Percentiles rank a stretch among this genome's conserved stretches.
Evolutionary conservation across 2,113 vertebrate genomes (phyloP).

Genomic region (Etia nguti): DNA sequence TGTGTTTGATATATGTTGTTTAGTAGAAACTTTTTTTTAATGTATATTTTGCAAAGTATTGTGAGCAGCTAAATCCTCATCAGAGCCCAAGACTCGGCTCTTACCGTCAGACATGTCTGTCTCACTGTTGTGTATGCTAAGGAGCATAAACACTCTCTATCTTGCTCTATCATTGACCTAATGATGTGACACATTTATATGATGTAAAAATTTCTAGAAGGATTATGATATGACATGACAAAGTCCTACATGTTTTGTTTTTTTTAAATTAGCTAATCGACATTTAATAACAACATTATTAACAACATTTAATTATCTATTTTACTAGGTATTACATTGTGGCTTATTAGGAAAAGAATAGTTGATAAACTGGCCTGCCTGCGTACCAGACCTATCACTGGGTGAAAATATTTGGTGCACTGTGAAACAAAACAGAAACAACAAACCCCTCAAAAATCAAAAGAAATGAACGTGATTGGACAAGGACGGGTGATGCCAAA

Average conservation of each 20-base stretch:
- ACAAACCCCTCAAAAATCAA: not conserved
- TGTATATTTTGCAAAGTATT: not conserved
- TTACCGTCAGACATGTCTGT: not conserved
- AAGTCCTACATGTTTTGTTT: accelerated
- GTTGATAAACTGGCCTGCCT: not conserved
- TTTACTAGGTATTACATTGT: not conserved
- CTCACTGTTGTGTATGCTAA: not conserved
- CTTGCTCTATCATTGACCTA: not conserved
- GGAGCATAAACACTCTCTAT: not conserved
- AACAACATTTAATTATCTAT: not conserved
- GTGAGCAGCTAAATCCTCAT: not conserved
- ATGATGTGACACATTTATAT: not conserved
- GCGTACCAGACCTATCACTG: not conserved
- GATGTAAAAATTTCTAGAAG: not conserved
- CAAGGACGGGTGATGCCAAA: not conserved
- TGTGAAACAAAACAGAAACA: not conserved
- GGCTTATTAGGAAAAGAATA: not conserved
- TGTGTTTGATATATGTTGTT: not conserved
- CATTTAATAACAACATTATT: too few species aligned
- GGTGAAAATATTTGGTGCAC: not conserved
- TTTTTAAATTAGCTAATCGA: not conserved
- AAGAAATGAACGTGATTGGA: not conserved
- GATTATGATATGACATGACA: not conserved
- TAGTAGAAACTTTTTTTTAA: not conserved
- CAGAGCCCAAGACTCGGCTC: not conserved